Conservation (phyloP, 1,140 invertebrate genomes). For the Bombus sibiricus region DNA sequence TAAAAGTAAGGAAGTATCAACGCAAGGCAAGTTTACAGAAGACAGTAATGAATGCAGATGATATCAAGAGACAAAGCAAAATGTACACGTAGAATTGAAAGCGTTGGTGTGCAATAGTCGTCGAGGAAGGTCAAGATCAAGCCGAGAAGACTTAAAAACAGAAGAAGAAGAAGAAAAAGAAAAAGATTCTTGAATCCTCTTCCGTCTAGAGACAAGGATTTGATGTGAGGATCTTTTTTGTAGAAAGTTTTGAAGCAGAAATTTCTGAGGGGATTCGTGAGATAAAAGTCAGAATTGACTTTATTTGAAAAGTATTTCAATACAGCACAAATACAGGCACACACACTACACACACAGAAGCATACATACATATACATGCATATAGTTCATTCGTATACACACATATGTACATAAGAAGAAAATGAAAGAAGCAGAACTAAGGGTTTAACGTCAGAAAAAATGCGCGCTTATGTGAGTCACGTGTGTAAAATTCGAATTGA, state of each 20-base stretch:
- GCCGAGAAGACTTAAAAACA: not conserved
- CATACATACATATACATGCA: slow-evolving; percentile 6
- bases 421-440: not conserved
- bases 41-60: not conserved
- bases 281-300: not conserved
- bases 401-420: not conserved
- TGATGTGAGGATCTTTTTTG: slow-evolving; percentile 30
- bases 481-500: slow-evolving; percentile 16
- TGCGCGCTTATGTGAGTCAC: slow-evolving; percentile 42
- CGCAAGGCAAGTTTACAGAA: not conserved
- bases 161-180: not conserved
- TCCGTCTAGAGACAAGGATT: slow-evolving; percentile 5
- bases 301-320: slow-evolving; percentile 45
- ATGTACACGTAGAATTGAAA: not conserved
- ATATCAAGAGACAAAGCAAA: slow-evolving; percentile 3
- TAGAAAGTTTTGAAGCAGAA: not conserved
- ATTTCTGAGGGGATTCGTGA: not conserved
- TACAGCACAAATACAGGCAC: slow-evolving; percentile 42
- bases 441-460: not conserved
- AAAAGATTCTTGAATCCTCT: slow-evolving; percentile 23
- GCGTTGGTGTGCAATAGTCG: slow-evolving; percentile 55
- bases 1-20: not conserved
- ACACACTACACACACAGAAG: not conserved
- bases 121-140: not conserved
- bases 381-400: not conserved